Conservation (phyloP, 2,797 vertebrate genomes). For the Ibycter americanus region DNA sequence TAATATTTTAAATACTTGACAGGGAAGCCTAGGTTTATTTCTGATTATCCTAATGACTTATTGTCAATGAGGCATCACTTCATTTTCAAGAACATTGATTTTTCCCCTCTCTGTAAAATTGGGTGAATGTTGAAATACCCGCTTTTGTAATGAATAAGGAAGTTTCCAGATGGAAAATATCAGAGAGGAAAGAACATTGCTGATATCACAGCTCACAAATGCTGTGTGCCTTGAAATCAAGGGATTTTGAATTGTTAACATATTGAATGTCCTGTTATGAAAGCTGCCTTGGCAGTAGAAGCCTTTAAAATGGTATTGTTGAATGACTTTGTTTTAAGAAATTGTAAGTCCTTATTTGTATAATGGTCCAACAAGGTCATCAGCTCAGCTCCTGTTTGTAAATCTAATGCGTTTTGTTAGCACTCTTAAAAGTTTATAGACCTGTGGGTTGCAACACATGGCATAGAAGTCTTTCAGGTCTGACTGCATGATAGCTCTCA, state of each 20-base stretch:
- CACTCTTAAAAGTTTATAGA: constrained; percentile 16
- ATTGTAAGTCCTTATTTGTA: not conserved
- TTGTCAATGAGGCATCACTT: not conserved
- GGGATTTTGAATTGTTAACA: not conserved
- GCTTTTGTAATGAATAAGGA: not conserved
- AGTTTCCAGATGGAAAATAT: not conserved
- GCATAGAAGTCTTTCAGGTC: not conserved
- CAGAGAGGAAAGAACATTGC: not conserved
- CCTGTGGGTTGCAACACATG: not conserved
- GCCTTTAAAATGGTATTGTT: not conserved
- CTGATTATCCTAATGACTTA: not conserved
- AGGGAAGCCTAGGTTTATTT: not conserved
- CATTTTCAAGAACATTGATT: not conserved
- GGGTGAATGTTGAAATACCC: not conserved
- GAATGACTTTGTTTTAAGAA: not conserved
- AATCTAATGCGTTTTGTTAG: constrained; percentile 27
- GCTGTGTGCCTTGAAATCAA: not conserved
- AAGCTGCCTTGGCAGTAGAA: not conserved
- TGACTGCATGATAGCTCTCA: not conserved
- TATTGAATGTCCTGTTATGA: not conserved
- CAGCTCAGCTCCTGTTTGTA: not conserved
- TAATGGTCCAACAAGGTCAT: constrained; percentile 10
- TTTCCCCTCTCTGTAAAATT: not conserved
- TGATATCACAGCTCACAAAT: not conserved
- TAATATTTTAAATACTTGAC: not conserved